Evolutionary conservation across 2,113 vertebrate genomes (phyloP).

Genomic region (Gymnorhina tibicen): DNA sequence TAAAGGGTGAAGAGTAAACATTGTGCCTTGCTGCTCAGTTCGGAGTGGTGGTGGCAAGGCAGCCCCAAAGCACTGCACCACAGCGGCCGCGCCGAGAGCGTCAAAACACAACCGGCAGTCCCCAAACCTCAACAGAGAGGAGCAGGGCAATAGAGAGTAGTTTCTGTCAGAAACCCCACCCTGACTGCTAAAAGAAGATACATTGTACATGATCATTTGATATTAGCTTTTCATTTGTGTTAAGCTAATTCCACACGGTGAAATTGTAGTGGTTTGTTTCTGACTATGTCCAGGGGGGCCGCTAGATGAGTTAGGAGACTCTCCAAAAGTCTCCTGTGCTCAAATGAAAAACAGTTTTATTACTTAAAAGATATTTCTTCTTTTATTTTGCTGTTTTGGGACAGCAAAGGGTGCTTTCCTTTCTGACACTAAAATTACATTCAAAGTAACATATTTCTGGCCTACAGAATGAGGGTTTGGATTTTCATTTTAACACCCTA

Average conservation of each 20-base stretch:
- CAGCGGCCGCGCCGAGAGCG: accelerated
- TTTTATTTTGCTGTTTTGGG: not conserved
- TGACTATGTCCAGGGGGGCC: accelerated
- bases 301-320: not conserved
- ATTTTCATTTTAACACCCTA: not conserved
- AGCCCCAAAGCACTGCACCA: accelerated
- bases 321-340: not conserved
- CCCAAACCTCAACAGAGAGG: not conserved
- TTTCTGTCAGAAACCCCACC: not conserved
- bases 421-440: not conserved
- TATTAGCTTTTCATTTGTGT: not conserved
- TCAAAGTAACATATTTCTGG: not conserved
- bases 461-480: not conserved
- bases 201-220: not conserved
- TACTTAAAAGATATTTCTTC: not conserved
- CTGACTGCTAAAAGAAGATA: not conserved
- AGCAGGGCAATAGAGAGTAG: not conserved
- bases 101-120: accelerated
- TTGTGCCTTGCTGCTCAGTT: not conserved
- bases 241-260: not conserved
- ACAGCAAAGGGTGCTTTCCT: not conserved
- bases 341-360: not conserved
- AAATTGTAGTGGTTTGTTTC: not conserved
- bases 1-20: not conserved
- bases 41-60: not conserved